Percentiles rank a stretch among this genome's conserved stretches.
phyloP scores from a whole-genome alignment of 2,113 vertebrate genomes.

The Theristicus caerulescens region DNA sequence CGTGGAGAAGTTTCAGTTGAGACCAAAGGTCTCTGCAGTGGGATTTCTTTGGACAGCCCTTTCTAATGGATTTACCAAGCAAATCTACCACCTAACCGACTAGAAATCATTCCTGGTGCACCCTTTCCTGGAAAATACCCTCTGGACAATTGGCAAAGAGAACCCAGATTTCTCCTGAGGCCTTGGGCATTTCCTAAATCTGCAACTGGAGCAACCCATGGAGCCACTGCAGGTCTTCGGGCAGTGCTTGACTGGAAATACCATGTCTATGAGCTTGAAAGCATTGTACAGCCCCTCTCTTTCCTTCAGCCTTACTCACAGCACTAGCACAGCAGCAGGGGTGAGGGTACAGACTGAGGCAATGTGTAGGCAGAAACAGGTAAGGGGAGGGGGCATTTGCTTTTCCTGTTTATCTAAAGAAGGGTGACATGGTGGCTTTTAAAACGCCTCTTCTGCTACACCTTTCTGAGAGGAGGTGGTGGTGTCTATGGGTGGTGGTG shows the following conservation, averaged over 20 bases:
- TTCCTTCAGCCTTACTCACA: neutral
- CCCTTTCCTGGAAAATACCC: neutral
- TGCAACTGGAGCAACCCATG: neutral
- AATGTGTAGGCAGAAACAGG: neutral
- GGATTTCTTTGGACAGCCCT: neutral
- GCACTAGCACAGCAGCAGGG: neutral
- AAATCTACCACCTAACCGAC: neutral
- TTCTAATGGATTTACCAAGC: neutral
- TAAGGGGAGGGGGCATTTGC: neutral
- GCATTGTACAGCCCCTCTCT: neutral
- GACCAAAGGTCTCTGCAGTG: neutral
- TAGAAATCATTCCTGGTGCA: neutral
- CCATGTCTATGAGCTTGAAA: neutral
- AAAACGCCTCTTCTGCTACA: neutral
- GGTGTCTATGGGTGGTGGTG: neutral
- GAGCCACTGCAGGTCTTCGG: neutral
- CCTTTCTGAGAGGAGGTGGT: neutral
- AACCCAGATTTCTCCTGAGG: neutral
- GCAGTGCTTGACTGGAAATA: neutral
- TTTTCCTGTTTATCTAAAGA: neutral
- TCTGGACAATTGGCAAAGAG: neutral
- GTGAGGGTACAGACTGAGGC: neutral
- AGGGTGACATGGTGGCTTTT: neutral
- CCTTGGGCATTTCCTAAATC: neutral
- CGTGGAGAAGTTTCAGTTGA: neutral